Evolutionary conservation across 2,888 invertebrate species (phyloP).

Genomic region (Philonicus albiceps): DNA sequence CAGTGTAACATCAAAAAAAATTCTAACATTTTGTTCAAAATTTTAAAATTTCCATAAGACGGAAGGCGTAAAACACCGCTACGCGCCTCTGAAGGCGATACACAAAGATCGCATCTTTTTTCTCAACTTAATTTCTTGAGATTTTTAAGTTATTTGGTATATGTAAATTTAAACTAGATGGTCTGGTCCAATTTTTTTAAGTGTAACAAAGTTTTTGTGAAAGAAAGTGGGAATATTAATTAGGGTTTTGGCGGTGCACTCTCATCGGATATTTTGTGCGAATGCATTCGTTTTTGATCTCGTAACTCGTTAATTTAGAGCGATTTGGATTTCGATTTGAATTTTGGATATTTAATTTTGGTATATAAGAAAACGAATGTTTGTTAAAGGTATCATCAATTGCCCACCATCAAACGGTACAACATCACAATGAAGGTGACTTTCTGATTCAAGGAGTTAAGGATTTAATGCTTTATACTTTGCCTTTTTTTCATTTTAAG

Average conservation of each 20-base stretch:
- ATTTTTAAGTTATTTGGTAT: background rate
- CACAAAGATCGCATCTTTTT: background rate
- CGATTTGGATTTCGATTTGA: background rate
- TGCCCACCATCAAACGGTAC: background rate
- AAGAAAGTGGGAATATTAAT: background rate
- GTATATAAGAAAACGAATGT: slow-evolving; percentile 4
- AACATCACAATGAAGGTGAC: slow-evolving; percentile 15
- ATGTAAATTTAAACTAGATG: background rate
- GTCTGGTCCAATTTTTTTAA: background rate
- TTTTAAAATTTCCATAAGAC: background rate
- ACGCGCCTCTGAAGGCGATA: background rate
- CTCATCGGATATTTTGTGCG: background rate
- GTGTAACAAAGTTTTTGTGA: background rate
- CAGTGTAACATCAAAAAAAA: background rate
- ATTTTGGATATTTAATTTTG: background rate
- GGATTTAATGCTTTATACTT: background rate
- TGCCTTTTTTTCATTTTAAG: background rate
- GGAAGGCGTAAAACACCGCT: background rate
- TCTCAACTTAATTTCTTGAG: background rate
- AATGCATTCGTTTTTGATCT: background rate
- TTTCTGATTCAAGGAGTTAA: background rate
- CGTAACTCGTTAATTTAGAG: background rate
- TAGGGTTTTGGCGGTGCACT: background rate
- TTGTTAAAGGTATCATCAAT: slow-evolving; percentile 13
- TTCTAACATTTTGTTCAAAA: background rate